Evolutionary conservation across 2,113 vertebrate species (phyloP), one percentile per base, ranked within the genome.

Genomic region (Baryphthengus martii): DNA sequence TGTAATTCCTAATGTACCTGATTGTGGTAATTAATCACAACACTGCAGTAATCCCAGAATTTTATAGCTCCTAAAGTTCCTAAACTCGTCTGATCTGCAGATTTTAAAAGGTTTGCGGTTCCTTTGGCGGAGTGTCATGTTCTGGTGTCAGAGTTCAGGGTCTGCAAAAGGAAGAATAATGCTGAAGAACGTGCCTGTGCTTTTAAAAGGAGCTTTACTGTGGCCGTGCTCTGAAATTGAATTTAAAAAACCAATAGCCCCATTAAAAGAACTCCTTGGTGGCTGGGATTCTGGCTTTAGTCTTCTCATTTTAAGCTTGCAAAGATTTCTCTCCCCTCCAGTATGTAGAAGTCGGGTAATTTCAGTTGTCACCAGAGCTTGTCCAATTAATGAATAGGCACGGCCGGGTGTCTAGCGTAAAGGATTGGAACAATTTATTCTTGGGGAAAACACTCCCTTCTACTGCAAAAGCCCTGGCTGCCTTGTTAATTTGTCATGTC

Each of bases 1-100:
- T 74, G 2, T 44, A 28, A 92, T 90, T 91, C 26, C n/a, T 61
- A 29, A 45, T 47, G 65, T 77, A 56, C 52, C 37, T 37, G 80
- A 24, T 31, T 35, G 58, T 61, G 65, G 33, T 63, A 89, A 85
- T 95, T 49, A 37, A n/a, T 73, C 6, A 5, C 52, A 78, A 29
- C 8, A 9, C 59, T 61, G 45, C 62, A 2, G 18, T 52, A n/a
- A 81, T 88, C 33, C 24, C n/a, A 42, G 66, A 39, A 85, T 85
- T 77, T 93, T 31, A 6, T 66, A 63, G 93, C 89, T 97, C 80
- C 66, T 90, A 89, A 97, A 98, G 97, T 98, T 98, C 93, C 88
- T 91, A 90, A 98, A 98, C 95, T 97, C 61, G 1, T 33, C 52
- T 72, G 44, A 49, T 95, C n/a, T 67, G 79, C 7, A 21, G 59